These are phyloP conservation scores for Phoxinus dragarum DNA, from an alignment of 2,797 vertebrate genomes.

Conservation along the genomic window DNA sequence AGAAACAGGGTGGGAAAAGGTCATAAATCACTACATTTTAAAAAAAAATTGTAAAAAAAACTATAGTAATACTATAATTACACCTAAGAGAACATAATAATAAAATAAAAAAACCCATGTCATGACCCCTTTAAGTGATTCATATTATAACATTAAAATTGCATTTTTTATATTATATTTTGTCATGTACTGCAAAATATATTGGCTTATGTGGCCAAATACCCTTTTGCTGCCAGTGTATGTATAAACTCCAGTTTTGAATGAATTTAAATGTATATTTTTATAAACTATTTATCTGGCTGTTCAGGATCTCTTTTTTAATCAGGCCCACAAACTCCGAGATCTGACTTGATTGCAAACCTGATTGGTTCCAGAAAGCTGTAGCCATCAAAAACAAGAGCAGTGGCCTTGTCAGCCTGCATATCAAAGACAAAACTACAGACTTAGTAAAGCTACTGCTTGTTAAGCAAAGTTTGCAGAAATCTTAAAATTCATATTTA, in stretches of 20 bases:
- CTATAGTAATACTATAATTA: no score
- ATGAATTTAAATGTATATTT: background rate
- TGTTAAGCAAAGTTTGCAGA: constrained; percentile 49
- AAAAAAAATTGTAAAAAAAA: no score
- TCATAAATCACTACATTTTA: no score
- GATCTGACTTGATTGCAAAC: constrained; percentile 19
- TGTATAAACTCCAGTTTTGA: background rate
- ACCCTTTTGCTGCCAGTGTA: background rate
- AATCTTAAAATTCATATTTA: constrained; percentile 16
- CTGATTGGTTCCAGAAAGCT: constrained; percentile 27
- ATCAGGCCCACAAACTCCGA: background rate
- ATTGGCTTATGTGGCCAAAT: background rate
- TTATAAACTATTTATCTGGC: background rate
- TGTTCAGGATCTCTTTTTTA: background rate
- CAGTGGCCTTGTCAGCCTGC: constrained; percentile 31
- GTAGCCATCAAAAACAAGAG: constrained; percentile 23
- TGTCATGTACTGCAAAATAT: background rate
- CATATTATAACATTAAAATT: background rate
- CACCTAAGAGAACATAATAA: no score
- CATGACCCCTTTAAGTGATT: no score
- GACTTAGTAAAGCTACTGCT: constrained; percentile 28
- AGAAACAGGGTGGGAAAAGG: no score
- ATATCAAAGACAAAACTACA: constrained; percentile 9
- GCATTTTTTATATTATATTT: background rate
- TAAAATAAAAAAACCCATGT: no score